These are phyloP conservation scores for Pararge aegeria DNA, from an alignment of 1,140 invertebrate species.

Conservation along the genomic window DNA sequence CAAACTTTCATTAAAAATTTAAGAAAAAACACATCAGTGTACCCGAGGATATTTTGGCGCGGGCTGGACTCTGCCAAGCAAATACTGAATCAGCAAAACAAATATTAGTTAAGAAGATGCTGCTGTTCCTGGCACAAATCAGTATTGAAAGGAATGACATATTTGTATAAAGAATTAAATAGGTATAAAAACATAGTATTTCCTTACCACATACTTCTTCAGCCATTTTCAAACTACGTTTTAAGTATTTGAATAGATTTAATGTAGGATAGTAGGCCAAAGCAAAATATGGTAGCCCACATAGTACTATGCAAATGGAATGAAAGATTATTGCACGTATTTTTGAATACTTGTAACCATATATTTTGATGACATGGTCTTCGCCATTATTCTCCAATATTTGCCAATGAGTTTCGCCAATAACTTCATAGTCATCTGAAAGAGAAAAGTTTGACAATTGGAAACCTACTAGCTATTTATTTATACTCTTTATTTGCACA, in stretches of 20 bases:
- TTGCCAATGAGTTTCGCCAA: slow-evolving; percentile 77
- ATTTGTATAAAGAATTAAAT: too few relatives aligned
- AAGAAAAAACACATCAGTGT: too few relatives aligned
- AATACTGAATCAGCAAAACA: too few relatives aligned
- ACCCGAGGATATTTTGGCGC: too few relatives aligned
- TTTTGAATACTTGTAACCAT: slow-evolving; percentile 73
- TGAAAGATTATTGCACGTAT: slow-evolving; percentile 70
- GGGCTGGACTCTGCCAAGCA: too few relatives aligned
- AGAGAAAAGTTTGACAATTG: slow-evolving; percentile 30
- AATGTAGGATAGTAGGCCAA: slow-evolving; percentile 76
- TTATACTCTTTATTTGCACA: too few relatives aligned
- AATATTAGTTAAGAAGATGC: too few relatives aligned
- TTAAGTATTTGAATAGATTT: slow-evolving; percentile 73
- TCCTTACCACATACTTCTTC: slow-evolving; percentile 76
- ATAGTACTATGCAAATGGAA: slow-evolving; percentile 63
- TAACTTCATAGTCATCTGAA: slow-evolving; percentile 79
- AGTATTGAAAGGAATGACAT: too few relatives aligned
- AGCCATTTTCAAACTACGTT: slow-evolving; percentile 77
- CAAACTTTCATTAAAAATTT: too few relatives aligned
- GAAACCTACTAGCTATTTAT: too few relatives aligned
- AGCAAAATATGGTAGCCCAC: slow-evolving; percentile 78
- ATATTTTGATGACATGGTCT: slow-evolving; percentile 73
- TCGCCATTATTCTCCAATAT: slow-evolving; percentile 69
- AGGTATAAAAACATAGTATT: neutral
- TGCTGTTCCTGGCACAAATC: too few relatives aligned